These are phyloP conservation scores for Vollenhovia emeryi DNA, from an alignment of 1,140 invertebrate genomes.

Conservation along the genomic window DNA sequence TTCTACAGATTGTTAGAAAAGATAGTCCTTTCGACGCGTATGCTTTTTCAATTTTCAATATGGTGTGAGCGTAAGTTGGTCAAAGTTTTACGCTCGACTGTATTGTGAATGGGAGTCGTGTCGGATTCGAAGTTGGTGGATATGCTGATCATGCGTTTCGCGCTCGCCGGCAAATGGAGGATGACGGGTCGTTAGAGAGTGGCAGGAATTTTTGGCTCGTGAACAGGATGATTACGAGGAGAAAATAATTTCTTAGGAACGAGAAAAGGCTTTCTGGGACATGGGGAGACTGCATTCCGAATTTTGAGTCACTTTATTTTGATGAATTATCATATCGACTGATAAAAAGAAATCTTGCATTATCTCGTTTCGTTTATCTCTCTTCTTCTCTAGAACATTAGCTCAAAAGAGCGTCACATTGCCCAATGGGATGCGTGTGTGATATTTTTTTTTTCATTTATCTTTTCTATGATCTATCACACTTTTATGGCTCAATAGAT, in stretches of 20 bases:
- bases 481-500: not conserved
- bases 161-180: not conserved
- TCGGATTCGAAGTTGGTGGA: conserved; percentile 7
- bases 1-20: not conserved
- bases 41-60: not conserved
- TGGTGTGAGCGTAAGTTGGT: not conserved
- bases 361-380: conserved; percentile 2
- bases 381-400: not conserved
- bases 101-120: not conserved
- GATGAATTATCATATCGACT: not conserved
- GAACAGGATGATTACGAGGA: not conserved
- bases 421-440: too few relatives aligned
- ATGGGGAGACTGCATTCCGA: not conserved
- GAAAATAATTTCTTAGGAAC: not conserved
- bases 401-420: not conserved
- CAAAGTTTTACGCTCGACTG: not conserved
- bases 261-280: not conserved
- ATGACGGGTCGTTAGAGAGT: not conserved
- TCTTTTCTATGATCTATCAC: not conserved
- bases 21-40: not conserved
- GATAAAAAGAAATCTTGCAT: not conserved
- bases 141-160: conserved; percentile 33
- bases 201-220: conserved; percentile 10
- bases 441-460: not conserved
- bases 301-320: not conserved